Percentiles rank a stretch among this genome's conserved stretches.
phyloP scores from a whole-genome alignment of 2,888 invertebrate species.

The Eupithecia abbreviata region DNA sequence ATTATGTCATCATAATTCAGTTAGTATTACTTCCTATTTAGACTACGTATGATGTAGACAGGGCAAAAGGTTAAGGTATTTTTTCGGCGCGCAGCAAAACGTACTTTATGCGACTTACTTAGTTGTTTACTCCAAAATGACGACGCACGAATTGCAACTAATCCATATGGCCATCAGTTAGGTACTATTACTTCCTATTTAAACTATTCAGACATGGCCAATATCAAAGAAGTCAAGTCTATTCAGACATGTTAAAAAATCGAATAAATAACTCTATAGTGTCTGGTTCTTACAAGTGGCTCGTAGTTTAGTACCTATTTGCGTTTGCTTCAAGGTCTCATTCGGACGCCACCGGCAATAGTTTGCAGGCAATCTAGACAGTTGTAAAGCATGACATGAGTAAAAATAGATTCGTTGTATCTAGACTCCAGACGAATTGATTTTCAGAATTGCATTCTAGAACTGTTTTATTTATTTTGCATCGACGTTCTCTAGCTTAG shows the following conservation, averaged over 20 bases:
- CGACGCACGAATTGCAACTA: too few species aligned
- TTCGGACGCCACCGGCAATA: background rate
- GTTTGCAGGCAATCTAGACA: conserved; percentile 7
- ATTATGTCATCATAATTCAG: background rate
- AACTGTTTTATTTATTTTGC: background rate
- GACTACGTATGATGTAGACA: background rate
- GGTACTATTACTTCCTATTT: too few species aligned
- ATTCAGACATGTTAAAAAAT: background rate
- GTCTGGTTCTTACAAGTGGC: background rate
- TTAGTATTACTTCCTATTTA: background rate
- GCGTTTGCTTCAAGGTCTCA: conserved; percentile 12
- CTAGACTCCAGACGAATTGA: background rate
- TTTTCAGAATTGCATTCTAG: background rate
- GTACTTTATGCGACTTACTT: too few species aligned
- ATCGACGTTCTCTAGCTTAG: background rate
- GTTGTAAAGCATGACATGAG: conserved; percentile 2
- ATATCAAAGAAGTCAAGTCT: too few species aligned
- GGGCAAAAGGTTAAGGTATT: too few species aligned
- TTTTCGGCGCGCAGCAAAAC: too few species aligned
- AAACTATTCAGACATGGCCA: too few species aligned
- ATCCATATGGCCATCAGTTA: too few species aligned
- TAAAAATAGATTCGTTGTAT: conserved; percentile 5
- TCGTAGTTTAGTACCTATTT: background rate
- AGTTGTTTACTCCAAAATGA: too few species aligned
- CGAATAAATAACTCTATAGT: background rate